Base-by-base conservation (phyloP, 1,140 invertebrate genomes). In the Zelostemma sp. region DNA sequence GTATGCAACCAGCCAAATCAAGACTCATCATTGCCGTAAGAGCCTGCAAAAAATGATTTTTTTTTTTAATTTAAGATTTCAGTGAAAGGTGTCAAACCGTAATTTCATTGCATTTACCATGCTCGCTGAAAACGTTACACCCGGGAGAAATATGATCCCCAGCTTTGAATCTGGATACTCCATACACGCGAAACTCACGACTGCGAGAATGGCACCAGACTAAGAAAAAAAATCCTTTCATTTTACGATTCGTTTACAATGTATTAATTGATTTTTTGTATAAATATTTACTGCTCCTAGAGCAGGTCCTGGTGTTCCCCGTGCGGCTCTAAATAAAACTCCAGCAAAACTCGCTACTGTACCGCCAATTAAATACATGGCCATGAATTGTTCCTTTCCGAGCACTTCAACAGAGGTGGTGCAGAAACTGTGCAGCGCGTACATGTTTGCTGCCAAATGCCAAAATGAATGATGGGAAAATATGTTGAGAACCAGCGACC, bases 361-460 rank as follows among this genome's bases (percentile, higher is more conserved):
- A 38, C 95, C 97, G 67, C 93, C 93, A 72, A 91, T 92, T 51
- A 98, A 82, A 86, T 98, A 99, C 76, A 98, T 88, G 0, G 91
- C 95, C 53, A 96, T 72, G 85, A 98, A 97, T 82, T 99, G 95
- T 86, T 99, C 96, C 77, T 91, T 93, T 14, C 96, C 97, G 70
- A 98, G 86, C 43, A 90, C 85, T n/a, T 89, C 75, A n/a, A 93
- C 88, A 46, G 91, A 90, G 19, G 88, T 87, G 68, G 83, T 89
- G 67, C 68, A 85, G 73, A 93, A 99, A 75, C 92, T 97, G 77
- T 96, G 92, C 15, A 99, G 84, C 15, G 97, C 97, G 87, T 95
- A 97, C 97, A 99, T 99, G 85, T 99, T 99, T 31, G 92, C 90
- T 74, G 89, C 89, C 46, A 99, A 87, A 86, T 99, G 97, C 41